Evolutionary conservation across 2,888 invertebrate genomes (phyloP), one percentile per base, ranked within the genome.

Genomic region (Lasioglossum oenotherae): DNA sequence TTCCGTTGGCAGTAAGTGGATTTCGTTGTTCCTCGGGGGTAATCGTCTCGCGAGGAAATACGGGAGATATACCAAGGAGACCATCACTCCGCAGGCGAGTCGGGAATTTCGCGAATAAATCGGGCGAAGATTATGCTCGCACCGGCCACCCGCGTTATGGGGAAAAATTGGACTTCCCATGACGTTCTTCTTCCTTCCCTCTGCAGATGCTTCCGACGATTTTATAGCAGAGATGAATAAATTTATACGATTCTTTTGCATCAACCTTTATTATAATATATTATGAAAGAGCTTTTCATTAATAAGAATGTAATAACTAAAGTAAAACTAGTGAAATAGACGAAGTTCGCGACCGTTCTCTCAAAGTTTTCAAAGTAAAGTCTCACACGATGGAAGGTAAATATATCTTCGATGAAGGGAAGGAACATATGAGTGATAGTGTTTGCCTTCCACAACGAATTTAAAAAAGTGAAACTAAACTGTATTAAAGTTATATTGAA

Each of bases 21-120:
- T 86, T 87, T 81, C 86, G 80, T 82, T 83, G 87, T 86, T 80
- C 67, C 78, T 10, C 74, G 27, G 16, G n/a, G 78, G 75, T 76
- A 82, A 87, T 86, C 86, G 86, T 64, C 49, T 67, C 74, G n/a
- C 49, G 73, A 75, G 49, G 83, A 87, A 80, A 80, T 86, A 83
- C 82, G 74, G 67, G 46, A 35, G 2, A 16, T 57, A 31, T 44
- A 38, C 78, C 78, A 46, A 27, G 64, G 64, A 38, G 57, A n/a
- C 38, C n/a, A 69, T 81, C 79, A 79, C 82, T 81, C 76, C 69
- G 14, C 69, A 44, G 60, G 69, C 49, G 23, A 64, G 60, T 5
- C 23, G 14, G 64, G 67, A 80, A 69, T 80, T 67, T 74, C 31
- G 72, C 74, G n/a, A 64, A 85, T 81, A 81, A 87, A 88, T 81